Evolutionary conservation across 2,797 vertebrate species (phyloP), one percentile per base, ranked within the genome.

Genomic region (Myotis planiceps): DNA sequence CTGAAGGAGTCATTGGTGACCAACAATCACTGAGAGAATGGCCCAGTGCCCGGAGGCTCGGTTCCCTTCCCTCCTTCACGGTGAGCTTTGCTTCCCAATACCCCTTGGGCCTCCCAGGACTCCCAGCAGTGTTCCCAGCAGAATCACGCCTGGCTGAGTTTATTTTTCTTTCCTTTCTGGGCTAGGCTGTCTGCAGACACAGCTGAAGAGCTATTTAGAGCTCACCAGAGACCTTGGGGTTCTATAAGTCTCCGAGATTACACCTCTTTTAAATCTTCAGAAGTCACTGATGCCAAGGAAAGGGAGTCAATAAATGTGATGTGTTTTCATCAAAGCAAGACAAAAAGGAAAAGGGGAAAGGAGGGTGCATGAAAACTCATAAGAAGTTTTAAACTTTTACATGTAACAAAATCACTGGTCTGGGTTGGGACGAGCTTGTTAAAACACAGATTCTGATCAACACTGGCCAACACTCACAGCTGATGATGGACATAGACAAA

Each of bases 151-250:
- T 19, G 1, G 18, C 29, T 68, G 12, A 75, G 92, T 97, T 97
- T 97, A 96, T 97, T 98, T 98, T 97, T 95, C 96, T 98, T 97
- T 97, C 97, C 93, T 96, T 97, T 97, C 96, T 96, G 97, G 96
- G 95, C 86, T 85, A 78, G 34, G 93, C 93, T 96, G 96, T 96
- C 96, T 97, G 85, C 96, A 97, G 96, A 95, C 96, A 96, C 51
- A 94, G 95, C 85, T 90, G 90, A 96, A 68, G 96, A 94, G 92
- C 96, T 97, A 97, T 97, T 97, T 96, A 97, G 96, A 97, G 96
- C 92, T 96, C 95, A 95, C 94, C 90, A 93, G 92, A 94, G 95
- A 90, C 79, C 88, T 25, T 65, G 75, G 74, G 90, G 53, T 88
- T 97, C 69, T 92, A 32, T 27, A 76, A 42, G 32, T 39, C 83